Base-by-base conservation (phyloP, 2,888 invertebrate genomes). In the Eristalis pertinax region DNA sequence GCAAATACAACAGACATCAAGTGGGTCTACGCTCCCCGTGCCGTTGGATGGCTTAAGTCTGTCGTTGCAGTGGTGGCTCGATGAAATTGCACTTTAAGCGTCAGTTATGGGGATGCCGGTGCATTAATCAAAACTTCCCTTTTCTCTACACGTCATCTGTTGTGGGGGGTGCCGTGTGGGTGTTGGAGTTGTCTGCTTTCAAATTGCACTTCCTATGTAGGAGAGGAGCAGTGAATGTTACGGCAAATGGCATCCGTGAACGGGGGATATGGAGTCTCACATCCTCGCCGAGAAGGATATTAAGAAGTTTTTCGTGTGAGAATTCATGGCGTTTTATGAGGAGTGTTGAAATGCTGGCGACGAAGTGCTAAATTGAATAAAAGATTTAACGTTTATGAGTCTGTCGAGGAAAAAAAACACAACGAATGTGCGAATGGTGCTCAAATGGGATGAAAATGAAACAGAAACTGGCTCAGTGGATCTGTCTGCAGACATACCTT, bases 241-340 rank as follows among this genome's bases (percentile, higher is more conserved):
- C 19, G 50, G 50, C 50, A 50, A 50, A 50, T 50, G 19, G 19
- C 50, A 50, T 50, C 50, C 50, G 50, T 5, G 50, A 50, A n/a
- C 19, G 50, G 50, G 8, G 50, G 50, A 50, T 50, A 19, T 50
- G 50, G n/a, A n/a, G 50, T n/a, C n/a, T 19, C 19, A 8, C 19
- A 19, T 50, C 50, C 19, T 50, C 8, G 8, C 50, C 0, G 50
- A 8, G n/a, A 7, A 50, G 50, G 50, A 50, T 50, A 50, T 50
- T 50, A 50, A 50, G 50, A 65, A 65, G 74, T 56, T 65, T 11
- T n/a, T 58, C 56, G 38, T 58, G 56, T 43, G 74, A 56, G 50
- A 65, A 74, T 74, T 74, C 43, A 65, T 74, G 65, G 58, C 11
- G 50, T 74, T 65, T 74, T 58, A 74, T 58, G 65, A 38, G 74